Percentiles rank a stretch among this genome's conserved stretches.
phyloP scores from a whole-genome alignment of 2,888 invertebrate genomes.

The Timema podura region DNA sequence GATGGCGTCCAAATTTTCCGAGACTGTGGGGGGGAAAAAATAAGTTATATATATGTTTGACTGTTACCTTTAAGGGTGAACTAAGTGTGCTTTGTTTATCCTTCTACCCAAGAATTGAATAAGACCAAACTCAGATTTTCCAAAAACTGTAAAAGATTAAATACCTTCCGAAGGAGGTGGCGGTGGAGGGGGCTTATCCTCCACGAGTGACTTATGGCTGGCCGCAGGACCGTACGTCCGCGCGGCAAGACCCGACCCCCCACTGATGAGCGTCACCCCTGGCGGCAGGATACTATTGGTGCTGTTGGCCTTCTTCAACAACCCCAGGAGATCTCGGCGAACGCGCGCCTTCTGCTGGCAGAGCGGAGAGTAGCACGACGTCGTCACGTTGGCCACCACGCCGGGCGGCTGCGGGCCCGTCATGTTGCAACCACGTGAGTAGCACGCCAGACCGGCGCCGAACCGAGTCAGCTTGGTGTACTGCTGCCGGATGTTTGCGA shows the following conservation, averaged over 20 bases:
- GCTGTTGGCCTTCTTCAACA: slow-evolving; percentile 59
- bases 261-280: no score
- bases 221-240: no score
- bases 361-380: slow-evolving; percentile 73
- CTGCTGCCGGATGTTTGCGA: slow-evolving; percentile 63
- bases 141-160: neutral
- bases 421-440: slow-evolving; percentile 36
- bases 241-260: no score
- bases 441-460: slow-evolving; percentile 47
- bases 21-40: slow-evolving; percentile 46
- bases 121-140: neutral
- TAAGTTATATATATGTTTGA: neutral
- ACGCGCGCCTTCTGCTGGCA: slow-evolving; percentile 71
- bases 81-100: no score
- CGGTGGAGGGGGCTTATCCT: neutral
- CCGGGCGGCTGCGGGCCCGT: slow-evolving; percentile 63
- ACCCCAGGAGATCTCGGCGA: slow-evolving; percentile 60
- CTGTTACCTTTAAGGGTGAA: neutral
- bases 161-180: neutral
- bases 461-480: slow-evolving; percentile 66
- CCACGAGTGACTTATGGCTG: no score
- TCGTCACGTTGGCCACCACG: slow-evolving; percentile 50
- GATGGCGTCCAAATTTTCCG: slow-evolving; percentile 47
- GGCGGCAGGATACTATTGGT: slow-evolving; percentile 14
- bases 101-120: neutral